Conservation (phyloP, 2,113 vertebrate species). For the Ursus arctos region DNA sequence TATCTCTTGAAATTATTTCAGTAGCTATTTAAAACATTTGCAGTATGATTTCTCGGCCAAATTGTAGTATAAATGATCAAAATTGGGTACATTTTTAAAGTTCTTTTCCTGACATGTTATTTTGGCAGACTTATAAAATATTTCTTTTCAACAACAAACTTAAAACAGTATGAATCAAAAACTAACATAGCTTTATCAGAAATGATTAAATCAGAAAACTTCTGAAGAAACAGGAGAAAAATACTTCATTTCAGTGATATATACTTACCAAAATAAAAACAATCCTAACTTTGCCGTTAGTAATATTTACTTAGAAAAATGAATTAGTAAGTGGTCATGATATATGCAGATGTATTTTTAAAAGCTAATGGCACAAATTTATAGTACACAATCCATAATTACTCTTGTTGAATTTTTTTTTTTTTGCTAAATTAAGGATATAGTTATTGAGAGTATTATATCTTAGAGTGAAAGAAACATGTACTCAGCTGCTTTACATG, state of each 20-base stretch:
- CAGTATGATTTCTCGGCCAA: not conserved
- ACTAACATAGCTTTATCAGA: too few species aligned
- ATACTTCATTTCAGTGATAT: not conserved
- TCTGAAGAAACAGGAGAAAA: too few species aligned
- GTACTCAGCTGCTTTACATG: not conserved
- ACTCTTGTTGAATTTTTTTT: not conserved
- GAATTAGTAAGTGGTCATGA: not conserved
- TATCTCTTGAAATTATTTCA: not conserved
- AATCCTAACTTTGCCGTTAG: not conserved
- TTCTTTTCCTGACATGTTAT: not conserved
- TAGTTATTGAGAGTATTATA: not conserved
- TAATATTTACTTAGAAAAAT: not conserved
- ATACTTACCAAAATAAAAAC: not conserved
- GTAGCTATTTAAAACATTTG: not conserved
- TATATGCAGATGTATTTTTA: not conserved
- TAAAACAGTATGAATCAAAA: not conserved
- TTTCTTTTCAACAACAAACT: not conserved
- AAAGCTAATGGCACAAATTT: not conserved
- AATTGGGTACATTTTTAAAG: not conserved
- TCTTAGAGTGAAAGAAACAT: not conserved
- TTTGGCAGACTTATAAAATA: not conserved
- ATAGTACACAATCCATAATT: not conserved
- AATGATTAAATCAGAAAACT: too few species aligned
- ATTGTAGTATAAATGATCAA: not conserved
- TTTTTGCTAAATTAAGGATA: not conserved